Base-by-base conservation (phyloP, 2,888 invertebrate species). In the Apocheima hispidaria region DNA sequence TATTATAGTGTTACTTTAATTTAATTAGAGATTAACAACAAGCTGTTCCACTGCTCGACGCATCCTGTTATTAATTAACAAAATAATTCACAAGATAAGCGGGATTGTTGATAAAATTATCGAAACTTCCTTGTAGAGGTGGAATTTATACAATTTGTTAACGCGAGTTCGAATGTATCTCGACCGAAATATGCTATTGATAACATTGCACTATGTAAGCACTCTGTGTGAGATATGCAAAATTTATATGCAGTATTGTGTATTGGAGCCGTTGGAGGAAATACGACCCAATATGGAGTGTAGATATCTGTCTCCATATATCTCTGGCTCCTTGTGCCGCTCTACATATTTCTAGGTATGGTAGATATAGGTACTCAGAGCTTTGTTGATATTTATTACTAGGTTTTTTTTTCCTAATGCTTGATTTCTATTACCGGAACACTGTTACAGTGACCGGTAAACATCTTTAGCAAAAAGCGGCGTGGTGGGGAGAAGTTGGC, bases 241-340 rank as follows among this genome's bases (percentile, higher is more conserved):
- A 70, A 70, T 66, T 70, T 68, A 70, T 70, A 68, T 68, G 70
- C 68, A 63, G 65, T 66, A 66, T 66, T 70, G 70, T 68, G 65
- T 68, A 70, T 66, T 60, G 63, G 52, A 62, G 62, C 68, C 68
- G 59, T 64, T 69, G 67, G 70, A 65, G 70, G 68, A 70, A 70
- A 70, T 70, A 70, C 70, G 66, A 70, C 70, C 70, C 70, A 69
- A 69, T 70, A 70, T 68, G 70, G 70, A 59, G 64, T 66, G 70
- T 59, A 56, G 65, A 67, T 70, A 70, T 70, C 70, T 70, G 70
- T 70, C 66, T 70, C 68, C 68, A 70, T 70, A 70, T 70, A 70
- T 70, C 70, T 70, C 62, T 58, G 62, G 61, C 60, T 59, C 60
- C 65, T 58, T 66, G 65, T 63, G 56, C 62, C 51, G 38, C 62